Conservation (phyloP, 2,113 vertebrate species). For the Mystacornis crossleyi region DNA sequence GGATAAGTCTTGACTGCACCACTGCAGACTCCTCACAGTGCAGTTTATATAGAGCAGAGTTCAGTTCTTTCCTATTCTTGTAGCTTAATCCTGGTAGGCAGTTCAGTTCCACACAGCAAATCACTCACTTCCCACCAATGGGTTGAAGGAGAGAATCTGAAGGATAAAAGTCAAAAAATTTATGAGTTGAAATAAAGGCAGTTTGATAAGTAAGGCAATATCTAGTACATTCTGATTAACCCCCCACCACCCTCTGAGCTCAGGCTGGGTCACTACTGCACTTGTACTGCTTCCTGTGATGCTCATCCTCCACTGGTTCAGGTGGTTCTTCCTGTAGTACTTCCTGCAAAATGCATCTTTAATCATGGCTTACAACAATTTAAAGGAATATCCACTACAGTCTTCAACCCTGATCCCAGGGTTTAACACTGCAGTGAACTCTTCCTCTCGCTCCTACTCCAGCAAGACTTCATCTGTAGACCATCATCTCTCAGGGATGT, state of each 20-base stretch:
- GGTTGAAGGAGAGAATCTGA: neutral
- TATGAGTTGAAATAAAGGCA: neutral
- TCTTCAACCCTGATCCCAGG: neutral
- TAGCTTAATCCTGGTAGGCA: neutral
- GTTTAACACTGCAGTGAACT: neutral
- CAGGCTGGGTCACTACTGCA: neutral
- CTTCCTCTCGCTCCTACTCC: neutral
- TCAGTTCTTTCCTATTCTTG: neutral
- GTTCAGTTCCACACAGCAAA: neutral
- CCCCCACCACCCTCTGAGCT: neutral
- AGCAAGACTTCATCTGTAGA: neutral
- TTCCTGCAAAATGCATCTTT: neutral
- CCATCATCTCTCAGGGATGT: neutral
- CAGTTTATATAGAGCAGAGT: neutral
- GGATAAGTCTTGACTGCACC: neutral
- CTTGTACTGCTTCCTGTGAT: neutral
- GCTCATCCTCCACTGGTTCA: neutral
- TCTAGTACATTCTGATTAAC: neutral
- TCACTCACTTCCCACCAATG: accelerated
- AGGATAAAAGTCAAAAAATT: neutral
- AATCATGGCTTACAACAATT: neutral
- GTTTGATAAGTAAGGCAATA: neutral
- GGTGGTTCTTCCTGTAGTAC: neutral
- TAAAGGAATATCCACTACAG: neutral
- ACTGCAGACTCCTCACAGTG: neutral